Evolutionary conservation across 2,888 invertebrate genomes (phyloP).

Genomic region (Agrochola circellaris): DNA sequence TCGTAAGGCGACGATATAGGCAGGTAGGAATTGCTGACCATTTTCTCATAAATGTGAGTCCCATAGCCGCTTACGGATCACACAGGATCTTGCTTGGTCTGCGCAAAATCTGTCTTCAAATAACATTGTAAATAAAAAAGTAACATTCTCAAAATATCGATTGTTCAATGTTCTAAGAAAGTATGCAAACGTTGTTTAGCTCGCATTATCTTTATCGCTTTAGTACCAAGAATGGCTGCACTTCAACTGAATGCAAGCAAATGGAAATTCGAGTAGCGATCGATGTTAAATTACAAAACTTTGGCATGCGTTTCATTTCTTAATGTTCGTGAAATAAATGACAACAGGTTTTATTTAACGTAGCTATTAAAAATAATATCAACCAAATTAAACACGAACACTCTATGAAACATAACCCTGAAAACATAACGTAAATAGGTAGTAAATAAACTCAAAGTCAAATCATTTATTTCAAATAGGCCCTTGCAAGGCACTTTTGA

Average conservation of each 20-base stretch:
- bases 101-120: slow-evolving; percentile 3
- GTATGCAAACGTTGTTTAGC: slow-evolving; percentile 29
- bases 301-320: slow-evolving; percentile 15
- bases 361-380: not conserved
- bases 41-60: not conserved
- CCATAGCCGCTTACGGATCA: not conserved
- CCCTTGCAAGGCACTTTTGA: too few species aligned
- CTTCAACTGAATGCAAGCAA: slow-evolving; percentile 55
- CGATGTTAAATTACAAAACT: slow-evolving; percentile 44
- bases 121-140: slow-evolving; percentile 1
- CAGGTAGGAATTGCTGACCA: not conserved
- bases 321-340: slow-evolving; percentile 12
- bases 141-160: slow-evolving; percentile 5
- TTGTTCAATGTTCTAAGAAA: slow-evolving; percentile 36
- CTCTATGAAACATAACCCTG: not conserved
- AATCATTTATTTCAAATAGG: too few species aligned
- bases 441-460: too few species aligned
- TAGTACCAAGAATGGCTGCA: slow-evolving; percentile 50
- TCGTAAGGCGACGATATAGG: too few species aligned
- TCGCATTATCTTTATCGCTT: slow-evolving; percentile 52
- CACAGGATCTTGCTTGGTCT: not conserved
- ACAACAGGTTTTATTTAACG: slow-evolving; percentile 10
- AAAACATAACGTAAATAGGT: not conserved
- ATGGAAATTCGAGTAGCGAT: slow-evolving; percentile 42
- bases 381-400: not conserved